Evolutionary conservation across 2,888 invertebrate species (phyloP).

Genomic region (Ochropleura leucogaster): DNA sequence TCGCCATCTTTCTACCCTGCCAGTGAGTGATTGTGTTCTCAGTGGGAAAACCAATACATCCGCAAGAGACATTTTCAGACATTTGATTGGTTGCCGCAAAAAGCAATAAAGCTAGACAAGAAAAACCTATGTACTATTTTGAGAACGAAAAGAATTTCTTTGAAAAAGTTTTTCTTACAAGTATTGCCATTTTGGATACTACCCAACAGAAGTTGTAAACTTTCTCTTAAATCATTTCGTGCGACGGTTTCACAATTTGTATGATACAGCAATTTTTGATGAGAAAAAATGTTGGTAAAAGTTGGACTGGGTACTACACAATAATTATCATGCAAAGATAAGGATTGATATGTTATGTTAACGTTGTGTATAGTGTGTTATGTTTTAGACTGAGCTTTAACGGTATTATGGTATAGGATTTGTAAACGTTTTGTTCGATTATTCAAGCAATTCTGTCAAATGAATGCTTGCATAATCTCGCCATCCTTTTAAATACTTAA

Average conservation of each 20-base stretch:
- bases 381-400: too few relatives aligned
- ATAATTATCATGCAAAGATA: not conserved
- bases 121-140: constrained; percentile 12
- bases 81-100: not conserved
- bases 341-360: not conserved
- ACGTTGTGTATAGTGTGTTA: too few relatives aligned
- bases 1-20: not conserved
- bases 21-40: not conserved
- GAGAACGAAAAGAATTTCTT: constrained; percentile 6
- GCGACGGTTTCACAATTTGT: constrained; percentile 18
- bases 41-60: not conserved
- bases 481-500: not conserved
- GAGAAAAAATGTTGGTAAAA: not conserved
- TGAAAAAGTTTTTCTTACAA: constrained; percentile 22
- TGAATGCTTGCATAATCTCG: not conserved
- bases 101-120: not conserved
- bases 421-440: not conserved
- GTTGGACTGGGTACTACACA: not conserved
- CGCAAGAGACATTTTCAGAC: not conserved
- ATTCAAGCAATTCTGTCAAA: not conserved
- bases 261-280: not conserved
- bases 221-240: constrained; percentile 12
- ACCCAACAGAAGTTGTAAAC: constrained; percentile 38
- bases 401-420: not conserved
- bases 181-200: constrained; percentile 34